Evolutionary conservation across 2,888 invertebrate genomes (phyloP), one percentile per base, ranked within the genome.

Genomic region (Mylabris sibirica): DNA sequence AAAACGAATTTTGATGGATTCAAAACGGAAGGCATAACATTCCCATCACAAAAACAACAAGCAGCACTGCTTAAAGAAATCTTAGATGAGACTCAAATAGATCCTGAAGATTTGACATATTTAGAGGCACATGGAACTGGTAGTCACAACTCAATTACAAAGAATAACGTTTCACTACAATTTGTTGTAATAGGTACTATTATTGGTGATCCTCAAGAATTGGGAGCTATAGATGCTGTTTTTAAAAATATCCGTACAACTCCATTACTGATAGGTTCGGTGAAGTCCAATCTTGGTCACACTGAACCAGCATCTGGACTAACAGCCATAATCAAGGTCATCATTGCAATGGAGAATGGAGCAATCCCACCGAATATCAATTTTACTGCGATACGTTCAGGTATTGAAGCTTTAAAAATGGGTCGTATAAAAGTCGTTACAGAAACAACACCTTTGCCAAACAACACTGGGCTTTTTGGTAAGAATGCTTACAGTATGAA

Each of bases 201-300:
- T 72, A 92, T 94, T 2, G 97, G 98, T 20, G 98, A 98, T 85
- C 97, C 97, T 0, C 95, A 97, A 82, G 98, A 98, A 85, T 87
- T 96, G 66, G 87, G 90, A 74, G 93, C 95, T 0, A 90, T 98
- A 63, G 92, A 93, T 62, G 91, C 91, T 75, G 89, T 93, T 35
- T 91, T 96, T 82, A 93, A 93, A 79, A 87, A 89, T 2, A 90
- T 90, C 22, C 88, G 96, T 17, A 89, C 88, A 0, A 71, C 59
- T 6, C 90, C 89, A 0, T 93, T 97, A 0, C 85, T 90, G 63
- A 93, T 98, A 69, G 98, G 98, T 1, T 95, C 97, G 0, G 91
- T 97, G 38, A 98, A 98, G 82, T 96, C 97, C 0, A 98, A 97
- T 84, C 88, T 97, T 83, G 98, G 98, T 0, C 98, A 98, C 84